A percentile compares a stretch with the other conserved stretches of the same genome.
phyloP scores from a whole-genome alignment of 2,797 vertebrate genomes.

The Sebastes iracundus region DNA sequence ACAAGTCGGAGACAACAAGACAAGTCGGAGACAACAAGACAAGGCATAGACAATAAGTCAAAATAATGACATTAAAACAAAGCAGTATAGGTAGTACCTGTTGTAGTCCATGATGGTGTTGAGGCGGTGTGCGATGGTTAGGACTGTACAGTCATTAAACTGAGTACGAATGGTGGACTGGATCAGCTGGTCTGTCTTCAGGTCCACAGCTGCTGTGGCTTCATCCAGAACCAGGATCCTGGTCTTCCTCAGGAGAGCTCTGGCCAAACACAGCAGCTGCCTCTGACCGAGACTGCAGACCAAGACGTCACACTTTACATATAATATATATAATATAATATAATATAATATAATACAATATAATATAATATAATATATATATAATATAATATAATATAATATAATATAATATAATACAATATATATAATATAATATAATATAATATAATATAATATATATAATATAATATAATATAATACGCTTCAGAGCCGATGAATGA shows the following conservation, averaged over 20 bases:
- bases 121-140: slow-evolving; percentile 92
- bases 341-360: too few relatives aligned
- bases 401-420: too few relatives aligned
- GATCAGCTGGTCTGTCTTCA: slow-evolving; percentile 91
- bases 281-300: slow-evolving; percentile 88
- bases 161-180: slow-evolving; percentile 91
- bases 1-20: not conserved
- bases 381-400: too few relatives aligned
- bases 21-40: not conserved
- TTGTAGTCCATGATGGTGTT: slow-evolving; percentile 95
- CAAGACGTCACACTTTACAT: not conserved
- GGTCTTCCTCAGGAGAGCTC: slow-evolving; percentile 92
- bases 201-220: slow-evolving; percentile 92
- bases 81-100: slow-evolving; percentile 70
- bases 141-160: slow-evolving; percentile 89
- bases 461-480: too few relatives aligned
- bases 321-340: too few relatives aligned
- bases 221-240: slow-evolving; percentile 94
- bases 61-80: not conserved
- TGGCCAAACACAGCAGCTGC: slow-evolving; percentile 91
- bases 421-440: too few relatives aligned
- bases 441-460: too few relatives aligned
- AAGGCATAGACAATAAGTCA: too few relatives aligned
- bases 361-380: too few relatives aligned
- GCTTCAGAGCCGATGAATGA: not conserved